Percentiles rank a stretch among this genome's conserved stretches.
These are phyloP conservation scores for Diaprepes abbreviatus DNA, from an alignment of 2,888 invertebrate genomes.

Conservation along the genomic window DNA sequence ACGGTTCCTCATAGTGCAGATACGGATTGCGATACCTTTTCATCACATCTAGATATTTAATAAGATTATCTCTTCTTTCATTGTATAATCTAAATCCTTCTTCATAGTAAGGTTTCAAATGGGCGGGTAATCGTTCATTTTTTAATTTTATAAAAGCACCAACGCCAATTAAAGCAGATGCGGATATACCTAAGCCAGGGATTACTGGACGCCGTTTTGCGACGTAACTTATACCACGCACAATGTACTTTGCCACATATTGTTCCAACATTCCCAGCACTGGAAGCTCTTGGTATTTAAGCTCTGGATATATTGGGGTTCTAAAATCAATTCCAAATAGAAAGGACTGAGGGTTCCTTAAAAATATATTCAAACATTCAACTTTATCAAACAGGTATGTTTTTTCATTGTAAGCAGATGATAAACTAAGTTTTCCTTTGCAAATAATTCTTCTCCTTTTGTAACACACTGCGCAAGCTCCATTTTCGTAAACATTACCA, in stretches of 20 bases:
- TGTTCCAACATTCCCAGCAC: slow-evolving; percentile 75
- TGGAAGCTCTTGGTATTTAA: slow-evolving; percentile 70
- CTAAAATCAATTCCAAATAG: slow-evolving; percentile 65
- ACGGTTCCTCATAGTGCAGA: slow-evolving; percentile 66
- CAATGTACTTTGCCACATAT: slow-evolving; percentile 70
- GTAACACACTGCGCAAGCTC: slow-evolving; percentile 75
- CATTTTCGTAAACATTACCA: slow-evolving; percentile 68
- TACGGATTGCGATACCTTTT: slow-evolving; percentile 73
- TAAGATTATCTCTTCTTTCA: slow-evolving; percentile 56
- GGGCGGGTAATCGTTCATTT: slow-evolving; percentile 64
- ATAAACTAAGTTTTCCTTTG: slow-evolving; percentile 68
- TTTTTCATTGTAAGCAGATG: slow-evolving; percentile 69
- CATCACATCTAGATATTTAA: slow-evolving; percentile 64
- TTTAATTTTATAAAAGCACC: slow-evolving; percentile 73
- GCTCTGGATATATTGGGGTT: slow-evolving; percentile 64
- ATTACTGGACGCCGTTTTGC: slow-evolving; percentile 73
- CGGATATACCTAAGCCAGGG: slow-evolving; percentile 70
- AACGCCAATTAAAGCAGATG: slow-evolving; percentile 72
- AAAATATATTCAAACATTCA: slow-evolving; percentile 70
- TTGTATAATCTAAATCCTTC: slow-evolving; percentile 66
- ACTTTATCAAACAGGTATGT: slow-evolving; percentile 72
- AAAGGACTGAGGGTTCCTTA: slow-evolving; percentile 70
- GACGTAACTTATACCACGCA: slow-evolving; percentile 71
- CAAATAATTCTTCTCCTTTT: slow-evolving; percentile 70
- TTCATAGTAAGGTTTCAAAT: slow-evolving; percentile 63